Conservation (phyloP, 2,113 vertebrate genomes). For the Catharus minimus region DNA sequence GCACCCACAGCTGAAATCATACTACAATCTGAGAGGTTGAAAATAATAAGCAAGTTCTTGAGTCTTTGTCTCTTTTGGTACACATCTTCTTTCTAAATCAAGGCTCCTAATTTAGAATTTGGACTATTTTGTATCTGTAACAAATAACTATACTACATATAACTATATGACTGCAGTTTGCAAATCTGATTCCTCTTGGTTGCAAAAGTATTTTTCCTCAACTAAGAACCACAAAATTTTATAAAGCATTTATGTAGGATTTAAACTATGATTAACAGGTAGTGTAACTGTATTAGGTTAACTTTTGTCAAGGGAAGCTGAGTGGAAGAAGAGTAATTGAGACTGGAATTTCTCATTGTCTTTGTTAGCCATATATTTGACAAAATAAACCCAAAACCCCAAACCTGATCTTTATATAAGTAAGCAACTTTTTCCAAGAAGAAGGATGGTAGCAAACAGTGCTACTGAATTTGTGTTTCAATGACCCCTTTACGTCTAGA, state of each 20-base stretch:
- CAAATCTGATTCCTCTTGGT: not conserved
- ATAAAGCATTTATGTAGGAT: not conserved
- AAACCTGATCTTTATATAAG: not conserved
- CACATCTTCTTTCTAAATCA: not conserved
- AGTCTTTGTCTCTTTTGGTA: not conserved
- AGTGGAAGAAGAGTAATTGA: not conserved
- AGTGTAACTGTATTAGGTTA: not conserved
- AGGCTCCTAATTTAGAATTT: not conserved
- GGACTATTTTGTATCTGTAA: not conserved
- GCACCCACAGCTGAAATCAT: not conserved
- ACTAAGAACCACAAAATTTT: not conserved
- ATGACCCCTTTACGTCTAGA: not conserved
- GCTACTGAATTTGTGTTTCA: not conserved
- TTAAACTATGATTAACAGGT: not conserved
- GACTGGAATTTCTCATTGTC: not conserved
- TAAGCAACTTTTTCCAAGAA: not conserved
- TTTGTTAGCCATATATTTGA: not conserved
- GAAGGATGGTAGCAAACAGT: not conserved
- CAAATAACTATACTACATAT: not conserved
- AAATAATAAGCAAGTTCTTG: not conserved
- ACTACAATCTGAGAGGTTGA: not conserved
- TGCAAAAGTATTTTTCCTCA: not conserved
- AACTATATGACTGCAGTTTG: not conserved
- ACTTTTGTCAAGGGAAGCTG: not conserved
- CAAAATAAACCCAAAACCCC: not conserved